Conservation (phyloP, 2,888 invertebrate species). For the Gari tellinella region DNA sequence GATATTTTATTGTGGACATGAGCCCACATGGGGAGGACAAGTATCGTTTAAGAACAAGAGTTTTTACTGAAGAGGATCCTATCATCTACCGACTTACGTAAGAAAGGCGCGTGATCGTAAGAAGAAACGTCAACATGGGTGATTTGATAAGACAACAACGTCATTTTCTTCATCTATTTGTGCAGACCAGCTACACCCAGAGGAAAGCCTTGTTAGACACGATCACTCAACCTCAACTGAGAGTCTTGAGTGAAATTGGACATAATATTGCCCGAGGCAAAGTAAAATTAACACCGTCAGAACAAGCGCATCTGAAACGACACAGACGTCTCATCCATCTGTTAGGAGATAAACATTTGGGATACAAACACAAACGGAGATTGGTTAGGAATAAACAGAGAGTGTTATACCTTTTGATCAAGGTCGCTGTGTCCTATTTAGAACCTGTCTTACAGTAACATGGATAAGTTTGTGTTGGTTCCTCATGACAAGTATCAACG, state of each 20-base stretch:
- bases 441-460: slow-evolving; percentile 18
- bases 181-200: slow-evolving; percentile 19
- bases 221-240: slow-evolving; percentile 25
- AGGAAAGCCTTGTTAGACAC: slow-evolving; percentile 31
- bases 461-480: slow-evolving; percentile 25
- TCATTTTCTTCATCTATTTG: too few relatives aligned
- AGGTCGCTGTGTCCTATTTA: slow-evolving; percentile 18
- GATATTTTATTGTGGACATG: slow-evolving; percentile 23
- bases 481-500: slow-evolving; percentile 29
- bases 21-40: slow-evolving; percentile 9
- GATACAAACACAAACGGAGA: slow-evolving; percentile 7
- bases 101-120: slow-evolving; percentile 4
- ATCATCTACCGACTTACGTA: slow-evolving; percentile 19
- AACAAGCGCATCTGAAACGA: slow-evolving; percentile 16
- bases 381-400: slow-evolving; percentile 5
- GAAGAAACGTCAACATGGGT: slow-evolving; percentile 21
- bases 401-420: slow-evolving; percentile 2
- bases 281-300: slow-evolving; percentile 2
- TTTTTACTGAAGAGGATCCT: slow-evolving; percentile 20
- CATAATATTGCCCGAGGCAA: slow-evolving; percentile 13
- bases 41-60: slow-evolving; percentile 17
- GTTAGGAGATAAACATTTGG: slow-evolving; percentile 11
- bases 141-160: slow-evolving; percentile 26
- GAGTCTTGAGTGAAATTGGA: slow-evolving; percentile 26
- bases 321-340: slow-evolving; percentile 17